These are phyloP conservation scores for Pangasius larnaudii DNA, from an alignment of 2,797 vertebrate species.

Conservation along the genomic window DNA sequence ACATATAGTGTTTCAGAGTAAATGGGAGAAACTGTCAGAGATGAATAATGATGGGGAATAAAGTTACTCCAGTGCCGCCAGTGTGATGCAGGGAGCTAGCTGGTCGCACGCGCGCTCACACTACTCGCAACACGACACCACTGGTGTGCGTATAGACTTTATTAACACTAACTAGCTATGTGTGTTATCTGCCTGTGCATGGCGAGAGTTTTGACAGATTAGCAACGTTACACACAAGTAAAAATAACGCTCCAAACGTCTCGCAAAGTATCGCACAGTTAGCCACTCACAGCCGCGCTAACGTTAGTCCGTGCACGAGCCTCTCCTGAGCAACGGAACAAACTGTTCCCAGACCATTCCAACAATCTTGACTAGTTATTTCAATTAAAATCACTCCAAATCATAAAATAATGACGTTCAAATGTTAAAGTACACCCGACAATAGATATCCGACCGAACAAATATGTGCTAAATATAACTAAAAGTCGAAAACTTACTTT, in stretches of 20 bases:
- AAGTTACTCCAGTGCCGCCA: neutral
- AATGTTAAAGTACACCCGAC: neutral
- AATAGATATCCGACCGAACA: neutral
- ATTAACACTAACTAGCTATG: neutral
- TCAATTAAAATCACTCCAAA: neutral
- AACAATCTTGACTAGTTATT: neutral
- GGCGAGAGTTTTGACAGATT: neutral
- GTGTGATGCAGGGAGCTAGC: neutral
- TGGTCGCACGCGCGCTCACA: neutral
- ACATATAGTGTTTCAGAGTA: neutral
- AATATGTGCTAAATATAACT: neutral
- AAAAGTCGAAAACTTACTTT: slow-evolving; percentile 56
- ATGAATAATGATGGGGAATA: neutral
- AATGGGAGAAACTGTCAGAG: neutral
- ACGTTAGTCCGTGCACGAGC: neutral
- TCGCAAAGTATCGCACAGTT: too few relatives aligned
- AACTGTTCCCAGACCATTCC: slow-evolving; percentile 16
- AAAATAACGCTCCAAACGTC: neutral
- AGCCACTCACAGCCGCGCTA: neutral
- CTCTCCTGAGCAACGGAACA: slow-evolving; percentile 12
- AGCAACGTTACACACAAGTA: neutral
- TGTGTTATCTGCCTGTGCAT: neutral
- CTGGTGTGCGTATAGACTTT: neutral
- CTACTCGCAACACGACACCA: neutral
- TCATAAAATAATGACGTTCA: neutral